Evolutionary conservation across 2,888 invertebrate species (phyloP), one percentile per base, ranked within the genome.

Genomic region (Drosophila infuscata): DNA sequence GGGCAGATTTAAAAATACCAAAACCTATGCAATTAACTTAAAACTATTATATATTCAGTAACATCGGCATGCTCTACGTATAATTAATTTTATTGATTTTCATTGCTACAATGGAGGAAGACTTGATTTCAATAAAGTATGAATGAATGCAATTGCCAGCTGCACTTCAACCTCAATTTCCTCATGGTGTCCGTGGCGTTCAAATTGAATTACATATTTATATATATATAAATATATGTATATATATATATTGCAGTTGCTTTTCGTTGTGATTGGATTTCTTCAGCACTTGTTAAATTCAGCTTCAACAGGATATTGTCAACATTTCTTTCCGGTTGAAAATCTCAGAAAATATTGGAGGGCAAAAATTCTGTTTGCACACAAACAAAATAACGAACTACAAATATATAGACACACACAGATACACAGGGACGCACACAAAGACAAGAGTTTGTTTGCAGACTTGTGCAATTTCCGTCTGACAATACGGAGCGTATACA

Each of bases 401-500:
- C 25, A 11, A 17, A 54, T 25, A 17, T 36, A 63, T 0, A 48
- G 33, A 52, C 54, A 60, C 51, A 60, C 46, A 63, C 52, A 70
- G 20, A 49, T 57, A 65, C 15, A 59, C 38, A 63, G 38, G 49
- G 57, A 68, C 32, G 29, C 58, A 52, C 35, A 51, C 51, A 68
- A 53, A 43, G 11, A 64, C 49, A 62, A 70, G 70, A 81, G 64
- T 79, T 73, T 89, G 82, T 82, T 84, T 89, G 74, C 82, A 70
- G 78, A 88, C 75, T 84, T 84, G 77, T 84, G 83, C 80, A 89
- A 85, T 88, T 89, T 85, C 89, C 85, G 77, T 56, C 62, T 61
- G 69, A 73, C 83, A 78, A 71, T 67, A 63, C 66, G 71, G 51
- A 35, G 61, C 77, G 80, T 84, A 84, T 74, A 82, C 80, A 84